A percentile compares a stretch with the other conserved stretches of the same genome.
These are phyloP conservation scores for Heliconius hortense DNA, from an alignment of 2,888 invertebrate species.

Conservation along the genomic window DNA sequence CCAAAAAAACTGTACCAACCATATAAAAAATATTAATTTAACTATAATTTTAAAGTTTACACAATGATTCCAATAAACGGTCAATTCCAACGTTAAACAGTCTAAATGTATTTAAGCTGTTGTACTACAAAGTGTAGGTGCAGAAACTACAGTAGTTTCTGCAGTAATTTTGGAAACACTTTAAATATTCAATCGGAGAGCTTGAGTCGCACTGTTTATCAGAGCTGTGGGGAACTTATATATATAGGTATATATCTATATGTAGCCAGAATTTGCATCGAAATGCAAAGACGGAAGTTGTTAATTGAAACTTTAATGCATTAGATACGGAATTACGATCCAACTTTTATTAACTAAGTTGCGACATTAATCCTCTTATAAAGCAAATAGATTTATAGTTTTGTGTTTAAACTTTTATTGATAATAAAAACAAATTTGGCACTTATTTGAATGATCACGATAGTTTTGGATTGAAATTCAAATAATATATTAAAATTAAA, in stretches of 20 bases:
- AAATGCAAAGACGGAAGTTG: conserved; percentile 67
- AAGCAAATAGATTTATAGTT: background rate
- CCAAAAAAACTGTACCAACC: too few relatives aligned
- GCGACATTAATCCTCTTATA: background rate
- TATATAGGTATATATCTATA: background rate
- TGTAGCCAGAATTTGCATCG: conserved; percentile 62
- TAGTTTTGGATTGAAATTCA: too few relatives aligned
- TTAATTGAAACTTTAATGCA: conserved; percentile 75
- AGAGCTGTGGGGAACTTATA: conserved; percentile 37
- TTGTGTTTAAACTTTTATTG: background rate
- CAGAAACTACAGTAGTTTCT: conserved; percentile 14
- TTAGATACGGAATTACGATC: conserved; percentile 42
- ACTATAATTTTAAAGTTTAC: background rate
- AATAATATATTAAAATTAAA: too few relatives aligned
- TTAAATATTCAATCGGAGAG: conserved; percentile 41
- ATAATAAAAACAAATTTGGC: background rate
- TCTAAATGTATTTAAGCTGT: background rate
- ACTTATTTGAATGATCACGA: too few relatives aligned
- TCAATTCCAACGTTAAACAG: background rate
- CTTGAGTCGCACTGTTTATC: conserved; percentile 50
- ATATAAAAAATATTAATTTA: too few relatives aligned
- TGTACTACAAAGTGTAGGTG: background rate
- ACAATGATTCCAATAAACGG: background rate
- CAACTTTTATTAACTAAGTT: conserved; percentile 30
- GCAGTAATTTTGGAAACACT: conserved; percentile 16